A percentile compares a stretch with the other conserved stretches of the same genome.
These are phyloP conservation scores for Oncorhynchus mykiss DNA, from an alignment of 2,113 vertebrate species.

Conservation along the genomic window DNA sequence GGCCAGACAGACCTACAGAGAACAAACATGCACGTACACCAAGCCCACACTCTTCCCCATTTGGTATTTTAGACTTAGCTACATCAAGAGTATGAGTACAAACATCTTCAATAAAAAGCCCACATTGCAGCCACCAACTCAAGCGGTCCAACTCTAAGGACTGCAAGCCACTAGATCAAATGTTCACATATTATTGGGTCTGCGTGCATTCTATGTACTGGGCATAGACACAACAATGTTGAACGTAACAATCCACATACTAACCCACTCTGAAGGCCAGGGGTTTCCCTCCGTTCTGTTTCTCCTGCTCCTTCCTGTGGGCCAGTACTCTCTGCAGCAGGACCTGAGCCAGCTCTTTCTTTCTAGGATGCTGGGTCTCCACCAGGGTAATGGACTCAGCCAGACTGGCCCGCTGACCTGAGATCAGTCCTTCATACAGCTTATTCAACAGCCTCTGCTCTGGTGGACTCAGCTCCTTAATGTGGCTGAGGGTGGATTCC, in stretches of 20 bases:
- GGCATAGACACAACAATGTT: neutral
- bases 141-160: too few relatives aligned
- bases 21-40: neutral
- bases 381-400: slow-evolving; percentile 93
- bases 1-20: slow-evolving; percentile 87
- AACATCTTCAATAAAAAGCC: too few relatives aligned
- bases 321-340: slow-evolving; percentile 90
- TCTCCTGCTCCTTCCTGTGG: slow-evolving; percentile 83
- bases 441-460: slow-evolving; percentile 82
- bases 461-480: slow-evolving; percentile 71
- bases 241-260: slow-evolving; percentile 48
- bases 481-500: slow-evolving; percentile 55
- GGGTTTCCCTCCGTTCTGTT: slow-evolving; percentile 81
- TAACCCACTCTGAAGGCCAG: slow-evolving; percentile 95
- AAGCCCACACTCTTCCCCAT: neutral
- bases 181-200: neutral
- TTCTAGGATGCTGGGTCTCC: slow-evolving; percentile 89
- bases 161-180: too few relatives aligned
- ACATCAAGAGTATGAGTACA: neutral
- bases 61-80: neutral
- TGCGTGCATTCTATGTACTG: neutral
- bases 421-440: slow-evolving; percentile 83
- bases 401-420: slow-evolving; percentile 85
- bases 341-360: slow-evolving; percentile 89
- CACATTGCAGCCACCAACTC: too few relatives aligned